Percentiles rank a stretch among this genome's conserved stretches.
These are phyloP conservation scores for Chunga burmeisteri DNA, from an alignment of 2,113 vertebrate genomes.

Conservation along the genomic window DNA sequence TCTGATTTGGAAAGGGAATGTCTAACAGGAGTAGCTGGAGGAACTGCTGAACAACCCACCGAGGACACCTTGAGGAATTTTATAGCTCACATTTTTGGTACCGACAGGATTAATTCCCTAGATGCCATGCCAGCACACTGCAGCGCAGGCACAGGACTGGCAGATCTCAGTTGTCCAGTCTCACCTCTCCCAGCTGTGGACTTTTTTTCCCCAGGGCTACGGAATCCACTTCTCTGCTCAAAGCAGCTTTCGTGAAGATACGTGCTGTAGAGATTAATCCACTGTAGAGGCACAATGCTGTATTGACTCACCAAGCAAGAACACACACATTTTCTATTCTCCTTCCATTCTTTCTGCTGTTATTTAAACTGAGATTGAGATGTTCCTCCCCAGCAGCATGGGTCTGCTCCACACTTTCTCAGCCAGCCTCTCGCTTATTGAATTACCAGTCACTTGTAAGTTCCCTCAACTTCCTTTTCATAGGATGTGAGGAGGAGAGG, in stretches of 20 bases:
- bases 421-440: neutral
- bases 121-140: rapidly evolving
- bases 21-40: neutral
- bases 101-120: neutral
- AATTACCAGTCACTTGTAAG: neutral
- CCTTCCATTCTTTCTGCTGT: neutral
- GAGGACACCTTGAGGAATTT: neutral
- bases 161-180: neutral
- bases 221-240: neutral
- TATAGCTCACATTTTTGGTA: neutral
- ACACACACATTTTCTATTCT: neutral
- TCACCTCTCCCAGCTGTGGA: neutral
- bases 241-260: neutral
- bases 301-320: neutral
- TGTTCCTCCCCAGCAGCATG: neutral
- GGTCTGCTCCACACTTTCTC: neutral
- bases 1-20: neutral
- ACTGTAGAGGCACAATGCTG: neutral
- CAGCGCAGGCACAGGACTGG: rapidly evolving
- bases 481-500: neutral
- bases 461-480: neutral
- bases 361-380: neutral
- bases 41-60: neutral
- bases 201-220: neutral
- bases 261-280: neutral